Evolutionary conservation across 1,140 invertebrate genomes (phyloP), one percentile per base, ranked within the genome.

Genomic region (Drosophila arizonae): DNA sequence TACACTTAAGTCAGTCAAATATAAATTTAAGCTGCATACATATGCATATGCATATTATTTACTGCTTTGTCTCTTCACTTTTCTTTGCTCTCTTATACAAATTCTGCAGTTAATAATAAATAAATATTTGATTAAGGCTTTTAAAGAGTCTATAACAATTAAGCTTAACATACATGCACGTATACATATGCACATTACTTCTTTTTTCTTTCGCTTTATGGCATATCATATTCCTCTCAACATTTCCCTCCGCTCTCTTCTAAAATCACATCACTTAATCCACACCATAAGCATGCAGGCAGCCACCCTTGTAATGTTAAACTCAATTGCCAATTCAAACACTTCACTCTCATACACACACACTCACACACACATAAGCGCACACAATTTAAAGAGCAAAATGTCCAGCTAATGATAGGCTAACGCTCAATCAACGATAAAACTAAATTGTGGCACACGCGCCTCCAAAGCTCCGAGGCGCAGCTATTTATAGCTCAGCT

Each of bases 361-460:
- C 28, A 50, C 36, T 36, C 56, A 56, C 45, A 43, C 52, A 66
- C 15, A 48, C 41, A 26, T 26, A 72, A n/a, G 39, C 39, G 45
- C 56, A 51, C 45, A 43, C 56, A 66, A 68, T 30, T 46, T 50
- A 69, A 72, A 65, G 36, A 46, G 75, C 63, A 78, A 69, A 79
- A 81, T 76, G 78, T 73, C 82, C 72, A 78, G 79, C 82, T 86
- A 86, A 86, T 86, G 82, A 87, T 88, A 87, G 82, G 82, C 84
- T 86, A 86, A 86, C 82, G 82, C 79, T 86, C 82, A 81, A 86
- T 86, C 84, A 87, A 86, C 82, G 82, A 86, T 86, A 86, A 86
- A 78, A 80, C 82, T 86, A 87, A 87, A 88, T 87, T 87, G 84
- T 87, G 84, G 84, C 84, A 87, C 84, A 87, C 84, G 84, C 84